Conservation (phyloP, 1,140 invertebrate genomes). For the Chrysomallon squamiferum region DNA sequence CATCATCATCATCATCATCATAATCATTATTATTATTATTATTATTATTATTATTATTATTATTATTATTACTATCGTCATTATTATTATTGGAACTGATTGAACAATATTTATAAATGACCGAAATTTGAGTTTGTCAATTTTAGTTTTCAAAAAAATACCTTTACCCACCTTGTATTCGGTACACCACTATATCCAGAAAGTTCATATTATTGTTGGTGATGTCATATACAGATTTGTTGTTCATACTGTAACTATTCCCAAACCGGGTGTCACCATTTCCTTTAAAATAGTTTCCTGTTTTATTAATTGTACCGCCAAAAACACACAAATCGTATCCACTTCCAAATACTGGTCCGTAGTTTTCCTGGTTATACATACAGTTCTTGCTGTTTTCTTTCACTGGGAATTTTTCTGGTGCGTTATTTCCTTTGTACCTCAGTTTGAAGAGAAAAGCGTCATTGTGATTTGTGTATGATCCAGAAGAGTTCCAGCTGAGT, state of each 20-base stretch:
- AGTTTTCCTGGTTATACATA: conserved; percentile 5
- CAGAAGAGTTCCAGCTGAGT: conserved; percentile 16
- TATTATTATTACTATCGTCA: no score
- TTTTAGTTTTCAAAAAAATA: no score
- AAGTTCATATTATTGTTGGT: conserved; percentile 14
- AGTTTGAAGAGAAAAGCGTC: conserved; percentile 27
- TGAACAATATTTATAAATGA: no score
- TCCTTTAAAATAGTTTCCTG: background rate
- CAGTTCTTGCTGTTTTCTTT: background rate
- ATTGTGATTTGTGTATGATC: conserved; percentile 10
- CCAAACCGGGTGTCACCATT: background rate
- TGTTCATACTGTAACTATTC: conserved; percentile 7
- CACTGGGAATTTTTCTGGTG: background rate
- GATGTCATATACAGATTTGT: background rate
- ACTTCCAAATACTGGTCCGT: conserved; percentile 20
- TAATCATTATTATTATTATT: no score
- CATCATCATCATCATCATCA: no score
- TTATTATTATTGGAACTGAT: no score
- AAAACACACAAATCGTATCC: conserved; percentile 7
- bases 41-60: no score
- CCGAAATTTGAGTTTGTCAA: no score
- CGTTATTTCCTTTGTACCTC: conserved; percentile 1
- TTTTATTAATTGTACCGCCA: background rate
- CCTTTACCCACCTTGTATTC: conserved; percentile 15
- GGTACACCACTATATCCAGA: conserved; percentile 21